These are phyloP conservation scores for Hirtodrosophila cameraria DNA, from an alignment of 2,888 invertebrate species.

Conservation along the genomic window DNA sequence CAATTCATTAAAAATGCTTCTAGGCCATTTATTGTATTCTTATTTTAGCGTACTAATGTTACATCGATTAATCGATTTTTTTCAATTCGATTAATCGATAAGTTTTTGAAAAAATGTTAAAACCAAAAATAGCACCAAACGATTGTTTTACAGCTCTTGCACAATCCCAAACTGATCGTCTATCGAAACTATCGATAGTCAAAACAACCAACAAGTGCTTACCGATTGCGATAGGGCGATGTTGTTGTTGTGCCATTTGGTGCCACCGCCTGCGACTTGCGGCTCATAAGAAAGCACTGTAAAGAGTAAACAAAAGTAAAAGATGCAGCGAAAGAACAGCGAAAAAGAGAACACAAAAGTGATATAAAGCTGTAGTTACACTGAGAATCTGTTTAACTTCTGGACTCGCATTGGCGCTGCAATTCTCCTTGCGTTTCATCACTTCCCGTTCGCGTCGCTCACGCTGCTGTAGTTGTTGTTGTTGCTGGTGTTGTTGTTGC, in stretches of 20 bases:
- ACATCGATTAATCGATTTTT: too few relatives aligned
- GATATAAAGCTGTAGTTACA: slow-evolving; percentile 84
- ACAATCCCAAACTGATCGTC: too few relatives aligned
- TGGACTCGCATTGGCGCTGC: slow-evolving; percentile 97
- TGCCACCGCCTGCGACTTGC: slow-evolving; percentile 89
- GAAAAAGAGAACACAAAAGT: not conserved
- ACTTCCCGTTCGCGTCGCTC: slow-evolving; percentile 93
- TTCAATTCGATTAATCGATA: too few relatives aligned
- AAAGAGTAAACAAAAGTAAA: not conserved
- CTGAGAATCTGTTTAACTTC: slow-evolving; percentile 98
- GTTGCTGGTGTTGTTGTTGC: too few relatives aligned
- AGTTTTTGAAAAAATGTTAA: too few relatives aligned
- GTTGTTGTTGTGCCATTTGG: slow-evolving; percentile 89
- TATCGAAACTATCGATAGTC: not conserved
- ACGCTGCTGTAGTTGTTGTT: too few relatives aligned
- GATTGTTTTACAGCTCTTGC: not conserved
- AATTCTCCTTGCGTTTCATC: slow-evolving; percentile 96
- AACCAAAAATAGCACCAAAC: too few relatives aligned
- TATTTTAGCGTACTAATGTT: too few relatives aligned
- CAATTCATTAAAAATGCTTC: too few relatives aligned
- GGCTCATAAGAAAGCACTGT: slow-evolving; percentile 92
- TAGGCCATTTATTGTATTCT: too few relatives aligned
- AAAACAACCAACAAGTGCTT: too few relatives aligned
- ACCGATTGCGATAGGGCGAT: slow-evolving; percentile 92
- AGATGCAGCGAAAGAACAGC: not conserved